Evolutionary conservation across 1,140 invertebrate genomes (phyloP).

Genomic region (Steinernema khuongi): DNA sequence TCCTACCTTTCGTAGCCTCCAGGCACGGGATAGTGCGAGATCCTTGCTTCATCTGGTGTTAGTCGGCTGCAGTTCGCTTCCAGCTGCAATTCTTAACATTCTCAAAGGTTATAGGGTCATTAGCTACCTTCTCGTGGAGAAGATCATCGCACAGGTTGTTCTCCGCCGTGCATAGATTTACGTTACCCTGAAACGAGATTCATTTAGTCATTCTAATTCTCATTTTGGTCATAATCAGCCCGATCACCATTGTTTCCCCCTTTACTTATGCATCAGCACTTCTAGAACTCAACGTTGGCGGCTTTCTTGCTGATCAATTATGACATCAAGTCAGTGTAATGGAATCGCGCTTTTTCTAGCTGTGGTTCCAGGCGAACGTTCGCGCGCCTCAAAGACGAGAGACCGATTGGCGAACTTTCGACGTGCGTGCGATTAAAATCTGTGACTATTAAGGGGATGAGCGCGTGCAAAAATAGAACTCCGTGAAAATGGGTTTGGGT

Average conservation of each 20-base stretch:
- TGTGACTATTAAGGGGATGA: neutral
- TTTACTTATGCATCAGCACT: too few species aligned
- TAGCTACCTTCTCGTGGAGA: conserved; percentile 30
- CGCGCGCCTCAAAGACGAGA: neutral
- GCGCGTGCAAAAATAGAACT: neutral
- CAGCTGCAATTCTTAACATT: neutral
- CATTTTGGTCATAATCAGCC: too few species aligned
- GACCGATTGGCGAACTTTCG: conserved; percentile 12
- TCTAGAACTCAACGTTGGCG: neutral
- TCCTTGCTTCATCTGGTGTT: conserved; percentile 23
- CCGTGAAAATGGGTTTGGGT: neutral
- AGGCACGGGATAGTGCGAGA: conserved; percentile 28
- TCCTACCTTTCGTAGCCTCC: conserved; percentile 33
- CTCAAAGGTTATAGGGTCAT: neutral
- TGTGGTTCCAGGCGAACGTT: neutral
- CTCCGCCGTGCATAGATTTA: conserved; percentile 37
- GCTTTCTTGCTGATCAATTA: too few species aligned
- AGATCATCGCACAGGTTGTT: conserved; percentile 40
- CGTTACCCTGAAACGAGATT: conserved; percentile 40
- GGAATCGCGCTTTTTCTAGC: neutral
- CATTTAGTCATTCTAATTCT: too few species aligned
- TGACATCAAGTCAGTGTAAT: too few species aligned
- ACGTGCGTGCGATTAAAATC: neutral
- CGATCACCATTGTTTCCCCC: too few species aligned
- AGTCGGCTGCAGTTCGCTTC: conserved; percentile 17